Evolutionary conservation across 1,140 invertebrate genomes (phyloP), one percentile per base, ranked within the genome.

Genomic region (Procambarus clarkii): DNA sequence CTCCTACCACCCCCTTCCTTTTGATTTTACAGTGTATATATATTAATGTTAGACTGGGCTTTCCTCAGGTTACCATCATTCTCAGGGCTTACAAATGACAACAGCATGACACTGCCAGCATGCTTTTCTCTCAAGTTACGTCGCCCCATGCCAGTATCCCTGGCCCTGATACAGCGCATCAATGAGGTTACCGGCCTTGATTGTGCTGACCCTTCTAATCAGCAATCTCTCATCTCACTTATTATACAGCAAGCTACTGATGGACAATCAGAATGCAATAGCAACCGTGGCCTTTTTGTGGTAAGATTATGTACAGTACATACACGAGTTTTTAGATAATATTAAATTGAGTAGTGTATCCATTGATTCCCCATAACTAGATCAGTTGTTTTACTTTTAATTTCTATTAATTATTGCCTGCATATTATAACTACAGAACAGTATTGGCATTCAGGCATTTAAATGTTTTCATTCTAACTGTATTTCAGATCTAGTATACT

Each of bases 111-210:
- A 93, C 95, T 99, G 93, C 98, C 98, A 1, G 98, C 98, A 0
- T 97, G 97, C 94, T 99, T 99, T 95, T 97, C 98, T 1, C 95
- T 99, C 34, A 97, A 97, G 92, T 95, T 99, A 21, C 97, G 97
- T 48, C 97, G 98, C 93, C 97, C 98, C 2, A 96, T 98, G 95
- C 97, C 98, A 8, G 96, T 99, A 81, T 97, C 97, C 93, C 94
- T 96, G 54, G 96, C 96, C 74, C 94, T 98, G 45, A 95, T 98
- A n/a, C 95, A 96, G 91, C 95, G 96, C 93, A 97, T 98, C 93
- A 95, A 96, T 94, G 96, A 95, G 95, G 96, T 96, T 87, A 98
- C 96, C 93, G 97, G 95, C 94, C 95, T 97, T 46, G 97, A 97
- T 94, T 96, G 96, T 93, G 95, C 95, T 58, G 96, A 97, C 93